These are phyloP conservation scores for Aphelinus certus DNA, from an alignment of 1,140 invertebrate genomes.

Conservation along the genomic window DNA sequence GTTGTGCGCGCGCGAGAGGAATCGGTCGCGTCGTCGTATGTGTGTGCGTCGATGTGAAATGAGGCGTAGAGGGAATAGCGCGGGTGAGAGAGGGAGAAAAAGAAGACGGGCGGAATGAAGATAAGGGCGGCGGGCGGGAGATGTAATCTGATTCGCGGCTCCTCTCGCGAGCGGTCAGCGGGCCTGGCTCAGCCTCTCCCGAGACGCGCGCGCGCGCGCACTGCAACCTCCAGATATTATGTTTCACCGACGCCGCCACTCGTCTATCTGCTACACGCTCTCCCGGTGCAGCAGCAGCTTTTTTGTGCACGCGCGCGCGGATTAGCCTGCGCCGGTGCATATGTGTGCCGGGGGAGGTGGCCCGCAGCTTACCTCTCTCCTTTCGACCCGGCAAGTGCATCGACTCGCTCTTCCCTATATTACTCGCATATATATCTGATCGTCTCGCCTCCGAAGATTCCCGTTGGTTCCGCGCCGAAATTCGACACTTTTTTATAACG, in stretches of 20 bases:
- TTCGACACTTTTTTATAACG: too few relatives aligned
- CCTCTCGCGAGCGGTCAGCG: slow-evolving; percentile 48
- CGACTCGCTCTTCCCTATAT: too few relatives aligned
- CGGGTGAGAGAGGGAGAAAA: neutral
- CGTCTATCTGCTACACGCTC: slow-evolving; percentile 39
- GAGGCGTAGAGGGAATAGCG: slow-evolving; percentile 43
- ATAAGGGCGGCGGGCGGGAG: slow-evolving; percentile 55
- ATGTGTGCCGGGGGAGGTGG: neutral
- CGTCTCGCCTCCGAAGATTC: too few relatives aligned
- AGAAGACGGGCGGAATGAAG: slow-evolving; percentile 47
- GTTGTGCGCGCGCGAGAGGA: neutral
- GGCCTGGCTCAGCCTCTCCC: neutral
- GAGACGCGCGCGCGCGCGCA: too few relatives aligned
- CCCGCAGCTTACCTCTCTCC: neutral
- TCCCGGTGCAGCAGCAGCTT: neutral
- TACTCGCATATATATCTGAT: too few relatives aligned
- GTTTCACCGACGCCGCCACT: slow-evolving; percentile 60
- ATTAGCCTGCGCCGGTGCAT: slow-evolving; percentile 13
- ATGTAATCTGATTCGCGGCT: slow-evolving; percentile 62
- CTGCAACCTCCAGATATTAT: slow-evolving; percentile 56
- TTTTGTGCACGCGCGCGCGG: neutral
- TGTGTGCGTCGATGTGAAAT: slow-evolving; percentile 48
- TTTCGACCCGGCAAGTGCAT: too few relatives aligned
- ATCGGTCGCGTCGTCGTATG: neutral
- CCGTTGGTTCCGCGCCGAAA: too few relatives aligned